Conservation (phyloP, 1,140 invertebrate genomes). For the Cydia amplana region DNA sequence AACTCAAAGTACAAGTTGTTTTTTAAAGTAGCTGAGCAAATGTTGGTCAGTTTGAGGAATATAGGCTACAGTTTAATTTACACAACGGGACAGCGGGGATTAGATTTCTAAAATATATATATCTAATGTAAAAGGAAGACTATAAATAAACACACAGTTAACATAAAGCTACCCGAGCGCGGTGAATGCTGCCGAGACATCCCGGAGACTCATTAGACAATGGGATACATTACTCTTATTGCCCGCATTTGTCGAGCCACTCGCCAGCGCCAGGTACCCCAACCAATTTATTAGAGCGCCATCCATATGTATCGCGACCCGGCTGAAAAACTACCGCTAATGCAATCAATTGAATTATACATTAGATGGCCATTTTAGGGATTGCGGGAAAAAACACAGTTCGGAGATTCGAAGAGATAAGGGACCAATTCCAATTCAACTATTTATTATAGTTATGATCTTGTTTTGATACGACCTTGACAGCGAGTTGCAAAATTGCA, state of each 20-base stretch:
- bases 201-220: constrained; percentile 7
- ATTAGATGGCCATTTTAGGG: constrained; percentile 61
- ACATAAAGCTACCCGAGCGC: too few relatives aligned
- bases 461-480: neutral
- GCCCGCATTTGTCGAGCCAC: neutral
- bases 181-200: neutral
- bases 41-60: too few relatives aligned
- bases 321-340: constrained; percentile 64
- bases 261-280: neutral
- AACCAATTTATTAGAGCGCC: constrained; percentile 58
- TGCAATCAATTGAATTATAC: constrained; percentile 70
- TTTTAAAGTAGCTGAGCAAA: too few relatives aligned
- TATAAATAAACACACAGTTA: too few relatives aligned
- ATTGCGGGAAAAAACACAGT: constrained; percentile 46
- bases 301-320: constrained; percentile 62
- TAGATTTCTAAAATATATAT: too few relatives aligned
- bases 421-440: too few relatives aligned
- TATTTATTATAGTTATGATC: too few relatives aligned
- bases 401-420: constrained; percentile 1
- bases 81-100: too few relatives aligned
- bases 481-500: too few relatives aligned
- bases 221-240: constrained; percentile 6
- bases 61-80: too few relatives aligned
- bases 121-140: too few relatives aligned
- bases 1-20: too few relatives aligned